phyloP scores from a whole-genome alignment of 2,797 vertebrate genomes.

The Brotula barbata region DNA sequence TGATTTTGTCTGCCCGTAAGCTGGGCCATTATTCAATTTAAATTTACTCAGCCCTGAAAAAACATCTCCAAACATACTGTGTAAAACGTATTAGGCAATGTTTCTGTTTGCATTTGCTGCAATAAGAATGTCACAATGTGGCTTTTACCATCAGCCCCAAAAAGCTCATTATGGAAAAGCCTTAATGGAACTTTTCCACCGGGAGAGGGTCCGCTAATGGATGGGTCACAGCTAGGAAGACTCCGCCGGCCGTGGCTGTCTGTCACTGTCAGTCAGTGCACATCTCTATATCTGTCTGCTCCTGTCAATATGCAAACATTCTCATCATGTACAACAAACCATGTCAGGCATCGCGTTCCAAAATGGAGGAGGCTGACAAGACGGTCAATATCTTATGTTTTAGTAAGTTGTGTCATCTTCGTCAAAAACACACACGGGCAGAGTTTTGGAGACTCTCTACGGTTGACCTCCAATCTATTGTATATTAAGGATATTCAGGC shows the following conservation, averaged over 20 bases:
- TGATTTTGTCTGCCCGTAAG: constrained; percentile 6
- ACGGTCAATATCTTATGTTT: too few relatives aligned
- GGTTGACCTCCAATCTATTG: too few relatives aligned
- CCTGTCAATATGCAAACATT: too few relatives aligned
- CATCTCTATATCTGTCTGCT: constrained; percentile 6
- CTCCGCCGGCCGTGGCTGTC: constrained; percentile 18
- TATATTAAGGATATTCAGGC: too few relatives aligned
- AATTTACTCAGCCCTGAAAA: constrained; percentile 1
- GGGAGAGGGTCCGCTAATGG: constrained; percentile 35
- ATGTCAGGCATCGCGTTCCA: too few relatives aligned
- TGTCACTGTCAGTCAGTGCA: constrained; percentile 3
- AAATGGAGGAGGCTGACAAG: too few relatives aligned
- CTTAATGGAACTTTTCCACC: constrained; percentile 34
- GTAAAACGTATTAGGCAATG: background rate
- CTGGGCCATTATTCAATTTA: constrained; percentile 19
- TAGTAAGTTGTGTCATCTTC: too few relatives aligned
- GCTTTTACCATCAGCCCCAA: constrained; percentile 28
- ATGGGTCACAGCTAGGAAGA: constrained; percentile 10
- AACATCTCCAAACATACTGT: background rate
- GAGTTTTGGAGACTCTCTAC: too few relatives aligned
- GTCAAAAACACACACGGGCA: too few relatives aligned
- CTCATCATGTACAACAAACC: too few relatives aligned
- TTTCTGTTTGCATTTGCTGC: constrained; percentile 5
- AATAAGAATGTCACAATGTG: constrained; percentile 18
- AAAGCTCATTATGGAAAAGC: constrained; percentile 26